Evolutionary conservation across 2,888 invertebrate genomes (phyloP).

Genomic region (Diplazon laetatorius): DNA sequence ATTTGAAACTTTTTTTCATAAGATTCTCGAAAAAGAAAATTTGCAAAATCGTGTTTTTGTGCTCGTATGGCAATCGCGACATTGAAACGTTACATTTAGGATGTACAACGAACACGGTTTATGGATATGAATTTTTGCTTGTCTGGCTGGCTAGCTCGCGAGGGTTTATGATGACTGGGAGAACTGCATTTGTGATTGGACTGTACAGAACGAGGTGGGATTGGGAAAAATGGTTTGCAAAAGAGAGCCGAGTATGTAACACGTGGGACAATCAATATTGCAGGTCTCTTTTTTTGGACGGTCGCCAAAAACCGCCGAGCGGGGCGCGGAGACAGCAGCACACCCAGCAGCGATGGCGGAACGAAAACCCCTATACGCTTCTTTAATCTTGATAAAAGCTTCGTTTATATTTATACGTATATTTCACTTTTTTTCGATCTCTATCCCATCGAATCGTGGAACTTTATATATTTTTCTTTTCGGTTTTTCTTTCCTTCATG

Average conservation of each 20-base stretch:
- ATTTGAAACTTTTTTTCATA: no score
- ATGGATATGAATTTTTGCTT: constrained; percentile 23
- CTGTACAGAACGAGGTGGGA: neutral
- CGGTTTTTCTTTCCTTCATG: constrained; percentile 28
- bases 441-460: constrained; percentile 17
- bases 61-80: no score
- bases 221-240: constrained; percentile 39
- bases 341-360: no score
- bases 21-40: no score
- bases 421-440: constrained; percentile 32
- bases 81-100: no score
- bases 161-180: constrained; percentile 30
- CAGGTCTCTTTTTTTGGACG: constrained; percentile 58
- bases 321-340: constrained; percentile 13
- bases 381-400: constrained; percentile 63
- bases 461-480: constrained; percentile 28
- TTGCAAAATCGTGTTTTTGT: no score
- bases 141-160: neutral
- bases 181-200: constrained; percentile 28
- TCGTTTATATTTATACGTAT: constrained; percentile 56
- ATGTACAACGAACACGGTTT: constrained; percentile 37
- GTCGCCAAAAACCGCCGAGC: constrained; percentile 40
- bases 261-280: constrained; percentile 61
- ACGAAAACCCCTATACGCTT: constrained; percentile 40
- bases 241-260: constrained; percentile 48